Evolutionary conservation across 2,888 invertebrate species (phyloP).

Genomic region (Stratiomys singularior): DNA sequence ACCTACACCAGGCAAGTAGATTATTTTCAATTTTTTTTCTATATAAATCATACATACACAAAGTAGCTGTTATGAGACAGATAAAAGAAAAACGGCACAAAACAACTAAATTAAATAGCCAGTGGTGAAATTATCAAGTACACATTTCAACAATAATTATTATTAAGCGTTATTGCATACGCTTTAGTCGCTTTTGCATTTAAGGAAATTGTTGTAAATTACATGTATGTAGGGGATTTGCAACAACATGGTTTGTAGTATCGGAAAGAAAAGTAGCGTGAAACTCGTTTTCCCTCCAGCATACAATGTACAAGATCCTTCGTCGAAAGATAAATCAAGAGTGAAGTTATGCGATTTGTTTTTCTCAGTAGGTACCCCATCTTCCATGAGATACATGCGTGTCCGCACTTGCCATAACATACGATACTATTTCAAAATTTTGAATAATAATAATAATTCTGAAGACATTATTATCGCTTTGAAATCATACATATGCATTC

Average conservation of each 20-base stretch:
- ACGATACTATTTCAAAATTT: background rate
- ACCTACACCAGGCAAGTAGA: background rate
- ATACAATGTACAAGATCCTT: background rate
- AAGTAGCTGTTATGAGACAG: background rate
- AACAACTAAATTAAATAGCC: background rate
- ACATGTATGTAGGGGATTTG: background rate
- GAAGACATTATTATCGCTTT: conserved; percentile 28
- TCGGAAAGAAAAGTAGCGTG: background rate
- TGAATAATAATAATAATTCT: conserved; percentile 41
- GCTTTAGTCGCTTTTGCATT: background rate
- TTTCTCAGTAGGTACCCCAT: background rate
- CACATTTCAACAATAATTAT: conserved; percentile 1
- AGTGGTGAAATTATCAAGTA: background rate
- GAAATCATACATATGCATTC: background rate
- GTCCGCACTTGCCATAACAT: background rate
- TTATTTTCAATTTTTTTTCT: conserved; percentile 30
- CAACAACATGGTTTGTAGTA: background rate
- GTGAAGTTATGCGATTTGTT: background rate
- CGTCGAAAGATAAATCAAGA: background rate
- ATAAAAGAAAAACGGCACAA: background rate
- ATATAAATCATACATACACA: background rate
- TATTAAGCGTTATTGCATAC: background rate
- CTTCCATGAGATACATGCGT: no score
- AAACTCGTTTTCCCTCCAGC: background rate
- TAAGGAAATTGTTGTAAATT: background rate